These are phyloP conservation scores for Drosophila mercatorum DNA, from an alignment of 2,888 invertebrate genomes.

Conservation along the genomic window DNA sequence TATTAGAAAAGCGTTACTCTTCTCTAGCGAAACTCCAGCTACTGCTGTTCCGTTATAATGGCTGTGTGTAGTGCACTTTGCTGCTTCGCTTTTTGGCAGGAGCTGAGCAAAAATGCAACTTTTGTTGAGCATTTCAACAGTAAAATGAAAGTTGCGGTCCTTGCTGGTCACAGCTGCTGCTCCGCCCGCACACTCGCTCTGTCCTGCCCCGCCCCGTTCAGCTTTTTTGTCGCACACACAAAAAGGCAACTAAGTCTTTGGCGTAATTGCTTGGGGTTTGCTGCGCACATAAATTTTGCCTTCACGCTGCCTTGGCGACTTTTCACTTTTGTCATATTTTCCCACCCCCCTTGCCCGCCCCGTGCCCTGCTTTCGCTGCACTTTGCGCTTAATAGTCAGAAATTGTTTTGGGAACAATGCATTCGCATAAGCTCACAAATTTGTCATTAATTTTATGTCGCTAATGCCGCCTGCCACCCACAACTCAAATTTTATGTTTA, in stretches of 20 bases:
- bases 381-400: constrained; percentile 60
- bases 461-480: constrained; percentile 55
- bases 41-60: constrained; percentile 39
- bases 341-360: background rate
- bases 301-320: constrained; percentile 40
- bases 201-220: background rate
- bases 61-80: constrained; percentile 52
- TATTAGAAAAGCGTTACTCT: background rate
- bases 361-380: constrained; percentile 14
- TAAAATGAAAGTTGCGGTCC: constrained; percentile 52
- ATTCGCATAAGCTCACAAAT: constrained; percentile 61
- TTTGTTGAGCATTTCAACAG: constrained; percentile 50
- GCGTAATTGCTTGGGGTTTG: constrained; percentile 59
- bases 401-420: constrained; percentile 66
- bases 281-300: constrained; percentile 52
- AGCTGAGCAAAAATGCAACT: constrained; percentile 57
- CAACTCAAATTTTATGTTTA: constrained; percentile 45
- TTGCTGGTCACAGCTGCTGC: constrained; percentile 44
- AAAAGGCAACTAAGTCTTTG: constrained; percentile 54
- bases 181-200: background rate
- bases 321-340: constrained; percentile 65
- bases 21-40: constrained; percentile 2
- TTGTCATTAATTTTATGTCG: constrained; percentile 75
- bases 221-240: constrained; percentile 36
- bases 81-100: constrained; percentile 16